Percentiles rank a stretch among this genome's conserved stretches.
These are phyloP conservation scores for Chymomyza caudatula DNA, from an alignment of 2,888 invertebrate genomes.

Conservation along the genomic window DNA sequence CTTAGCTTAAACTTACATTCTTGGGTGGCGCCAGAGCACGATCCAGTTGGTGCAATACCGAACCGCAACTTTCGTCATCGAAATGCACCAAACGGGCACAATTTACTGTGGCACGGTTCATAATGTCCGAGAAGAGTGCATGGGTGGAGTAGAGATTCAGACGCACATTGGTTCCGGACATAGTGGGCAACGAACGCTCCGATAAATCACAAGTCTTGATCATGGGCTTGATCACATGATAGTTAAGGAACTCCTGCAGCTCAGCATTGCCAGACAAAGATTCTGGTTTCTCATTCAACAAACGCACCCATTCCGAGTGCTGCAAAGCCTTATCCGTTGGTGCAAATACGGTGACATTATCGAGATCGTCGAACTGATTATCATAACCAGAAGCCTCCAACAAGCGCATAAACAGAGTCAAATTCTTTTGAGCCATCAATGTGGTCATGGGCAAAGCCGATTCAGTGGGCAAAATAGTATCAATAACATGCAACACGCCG, in stretches of 20 bases:
- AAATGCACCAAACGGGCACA: constrained; percentile 82
- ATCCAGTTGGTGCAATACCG: constrained; percentile 83
- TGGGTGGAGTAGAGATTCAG: constrained; percentile 82
- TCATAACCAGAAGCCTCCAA: constrained; percentile 80
- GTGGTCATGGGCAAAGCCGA: constrained; percentile 77
- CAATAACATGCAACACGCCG: constrained; percentile 86
- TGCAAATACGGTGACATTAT: constrained; percentile 83
- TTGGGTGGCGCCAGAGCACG: constrained; percentile 79
- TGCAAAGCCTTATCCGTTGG: constrained; percentile 83
- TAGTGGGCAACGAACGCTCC: constrained; percentile 80
- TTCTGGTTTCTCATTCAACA: constrained; percentile 75
- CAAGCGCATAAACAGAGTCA: constrained; percentile 81
- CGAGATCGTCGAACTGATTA: constrained; percentile 80
- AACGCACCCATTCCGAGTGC: constrained; percentile 75
- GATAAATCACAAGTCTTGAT: constrained; percentile 81
- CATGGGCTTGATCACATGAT: constrained; percentile 82
- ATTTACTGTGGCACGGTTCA: constrained; percentile 83
- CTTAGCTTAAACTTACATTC: constrained; percentile 48
- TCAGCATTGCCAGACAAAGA: constrained; percentile 76
- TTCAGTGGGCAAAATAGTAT: constrained; percentile 83
- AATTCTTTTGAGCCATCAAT: constrained; percentile 81
- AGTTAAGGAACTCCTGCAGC: constrained; percentile 81
- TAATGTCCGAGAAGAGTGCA: constrained; percentile 80
- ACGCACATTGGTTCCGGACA: constrained; percentile 79
- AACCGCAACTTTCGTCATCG: constrained; percentile 84